Conservation (phyloP, 2,888 invertebrate species). For the Hofmannophila pseudospretella region DNA sequence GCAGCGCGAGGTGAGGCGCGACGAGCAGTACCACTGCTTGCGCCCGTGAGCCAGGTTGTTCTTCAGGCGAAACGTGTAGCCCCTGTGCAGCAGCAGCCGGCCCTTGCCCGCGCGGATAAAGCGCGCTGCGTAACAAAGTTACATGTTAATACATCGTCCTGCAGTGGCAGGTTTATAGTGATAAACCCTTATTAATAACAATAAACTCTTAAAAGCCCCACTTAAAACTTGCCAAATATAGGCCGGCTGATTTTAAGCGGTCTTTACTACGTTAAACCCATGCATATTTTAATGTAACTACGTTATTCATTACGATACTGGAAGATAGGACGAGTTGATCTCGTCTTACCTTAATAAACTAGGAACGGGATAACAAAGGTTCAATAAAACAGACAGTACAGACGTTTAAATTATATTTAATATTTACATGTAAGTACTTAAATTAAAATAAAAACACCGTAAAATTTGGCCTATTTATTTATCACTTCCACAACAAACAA, state of each 20-base stretch:
- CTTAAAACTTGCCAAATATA: too few relatives aligned
- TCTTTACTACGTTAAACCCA: background rate
- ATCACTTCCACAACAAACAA: conserved; percentile 16
- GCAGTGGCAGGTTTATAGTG: background rate
- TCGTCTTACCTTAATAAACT: background rate
- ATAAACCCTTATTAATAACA: too few relatives aligned
- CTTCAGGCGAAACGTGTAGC: conserved; percentile 71
- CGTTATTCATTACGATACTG: background rate
- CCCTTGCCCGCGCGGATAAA: conserved; percentile 72
- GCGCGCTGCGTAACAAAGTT: conserved; percentile 41
- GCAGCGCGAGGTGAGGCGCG: conserved; percentile 67
- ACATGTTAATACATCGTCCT: background rate
- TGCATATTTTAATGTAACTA: too few relatives aligned
- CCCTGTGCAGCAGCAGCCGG: conserved; percentile 63
- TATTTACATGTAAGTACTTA: background rate
- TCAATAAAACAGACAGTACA: background rate
- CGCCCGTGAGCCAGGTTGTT: conserved; percentile 72
- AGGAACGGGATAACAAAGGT: background rate
- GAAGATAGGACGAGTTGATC: background rate
- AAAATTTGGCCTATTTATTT: conserved; percentile 15
- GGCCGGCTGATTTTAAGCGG: background rate
- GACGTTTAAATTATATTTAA: background rate
- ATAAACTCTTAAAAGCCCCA: too few relatives aligned
- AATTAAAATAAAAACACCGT: conserved; percentile 13
- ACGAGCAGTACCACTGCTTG: conserved; percentile 74